A percentile compares a stretch with the other conserved stretches of the same genome.
Evolutionary conservation across 1,140 invertebrate genomes (phyloP).

Genomic region (Drosophila mojavensis): DNA sequence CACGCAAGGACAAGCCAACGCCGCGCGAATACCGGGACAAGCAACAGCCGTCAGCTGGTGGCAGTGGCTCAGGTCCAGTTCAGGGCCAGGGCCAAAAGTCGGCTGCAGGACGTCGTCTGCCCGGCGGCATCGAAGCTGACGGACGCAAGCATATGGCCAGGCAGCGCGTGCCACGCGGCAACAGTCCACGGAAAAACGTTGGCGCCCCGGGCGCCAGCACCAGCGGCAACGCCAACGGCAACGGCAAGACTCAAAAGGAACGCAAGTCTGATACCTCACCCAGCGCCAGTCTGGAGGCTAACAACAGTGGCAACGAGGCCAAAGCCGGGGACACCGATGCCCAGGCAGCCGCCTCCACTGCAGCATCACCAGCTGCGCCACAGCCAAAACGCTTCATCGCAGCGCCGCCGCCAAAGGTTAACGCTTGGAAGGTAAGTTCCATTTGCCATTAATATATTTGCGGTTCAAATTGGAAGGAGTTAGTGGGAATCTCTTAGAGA

Average conservation of each 20-base stretch:
- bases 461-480: too few species aligned
- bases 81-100: slow-evolving; percentile 24
- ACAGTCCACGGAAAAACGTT: slow-evolving; percentile 67
- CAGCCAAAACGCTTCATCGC: slow-evolving; percentile 85
- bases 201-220: slow-evolving; percentile 18
- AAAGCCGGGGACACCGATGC: slow-evolving; percentile 63
- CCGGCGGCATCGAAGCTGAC: slow-evolving; percentile 30
- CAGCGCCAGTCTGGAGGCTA: slow-evolving; percentile 72
- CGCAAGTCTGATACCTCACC: slow-evolving; percentile 75
- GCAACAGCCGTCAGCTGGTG: slow-evolving; percentile 53
- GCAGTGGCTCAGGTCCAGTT: slow-evolving; percentile 61
- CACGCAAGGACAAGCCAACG: slow-evolving; percentile 75
- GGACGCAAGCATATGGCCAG: slow-evolving; percentile 58
- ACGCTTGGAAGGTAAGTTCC: slow-evolving; percentile 85
- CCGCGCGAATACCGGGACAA: slow-evolving; percentile 55
- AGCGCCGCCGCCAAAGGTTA: slow-evolving; percentile 85
- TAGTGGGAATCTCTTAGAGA: too few species aligned
- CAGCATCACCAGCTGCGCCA: slow-evolving; percentile 40
- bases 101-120: background rate
- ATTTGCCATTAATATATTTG: too few species aligned
- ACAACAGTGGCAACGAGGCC: slow-evolving; percentile 69
- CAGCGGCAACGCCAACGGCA: background rate
- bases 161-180: slow-evolving; percentile 54
- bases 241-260: slow-evolving; percentile 62
- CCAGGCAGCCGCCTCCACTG: slow-evolving; percentile 22